Evolutionary conservation across 2,113 vertebrate genomes (phyloP).

Genomic region (Tichodroma muraria): DNA sequence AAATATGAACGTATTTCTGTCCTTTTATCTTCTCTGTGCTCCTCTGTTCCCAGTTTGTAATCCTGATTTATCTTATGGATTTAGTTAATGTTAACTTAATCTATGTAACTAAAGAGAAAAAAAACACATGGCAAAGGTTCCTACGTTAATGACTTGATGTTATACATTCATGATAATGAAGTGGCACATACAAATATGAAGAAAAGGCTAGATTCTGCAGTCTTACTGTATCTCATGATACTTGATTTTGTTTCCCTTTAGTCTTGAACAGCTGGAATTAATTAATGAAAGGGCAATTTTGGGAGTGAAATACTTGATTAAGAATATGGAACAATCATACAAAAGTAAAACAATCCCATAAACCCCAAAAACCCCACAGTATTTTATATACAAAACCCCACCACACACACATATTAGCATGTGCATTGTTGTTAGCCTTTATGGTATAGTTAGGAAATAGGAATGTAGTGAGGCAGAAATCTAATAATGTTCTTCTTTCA

Average conservation of each 20-base stretch:
- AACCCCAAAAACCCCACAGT: rapidly evolving
- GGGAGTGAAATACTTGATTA: neutral
- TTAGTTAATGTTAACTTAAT: neutral
- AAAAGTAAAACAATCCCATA: neutral
- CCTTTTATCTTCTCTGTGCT: neutral
- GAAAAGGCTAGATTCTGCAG: neutral
- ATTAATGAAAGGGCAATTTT: neutral
- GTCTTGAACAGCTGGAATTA: neutral
- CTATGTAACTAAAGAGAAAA: neutral
- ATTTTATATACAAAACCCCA: neutral
- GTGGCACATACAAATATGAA: neutral
- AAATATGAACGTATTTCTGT: neutral
- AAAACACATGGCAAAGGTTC: neutral
- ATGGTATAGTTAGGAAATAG: neutral
- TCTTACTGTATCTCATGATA: neutral
- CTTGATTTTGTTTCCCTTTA: neutral
- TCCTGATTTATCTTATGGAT: neutral
- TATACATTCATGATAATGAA: neutral
- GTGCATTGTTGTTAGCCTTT: neutral
- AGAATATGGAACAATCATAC: neutral
- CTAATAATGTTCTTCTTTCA: neutral
- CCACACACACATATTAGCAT: neutral
- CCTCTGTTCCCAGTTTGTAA: neutral
- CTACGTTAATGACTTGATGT: neutral
- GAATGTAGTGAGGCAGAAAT: neutral